Evolutionary conservation across 2,797 vertebrate species (phyloP).

Genomic region (Serranus cabrilla): DNA sequence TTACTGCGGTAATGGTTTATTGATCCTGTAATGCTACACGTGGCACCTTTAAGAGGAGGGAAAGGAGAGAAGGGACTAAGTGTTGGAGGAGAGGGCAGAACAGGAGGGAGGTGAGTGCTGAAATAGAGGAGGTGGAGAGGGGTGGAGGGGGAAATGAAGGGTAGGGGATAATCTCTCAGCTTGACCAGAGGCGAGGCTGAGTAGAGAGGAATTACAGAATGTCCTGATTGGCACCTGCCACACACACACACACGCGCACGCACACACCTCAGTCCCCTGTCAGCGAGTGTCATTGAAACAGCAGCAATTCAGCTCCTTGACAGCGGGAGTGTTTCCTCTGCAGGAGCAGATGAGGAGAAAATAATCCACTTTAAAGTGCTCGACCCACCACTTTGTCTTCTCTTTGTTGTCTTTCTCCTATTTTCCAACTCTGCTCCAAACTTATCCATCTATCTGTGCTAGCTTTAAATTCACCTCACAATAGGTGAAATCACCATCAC

Average conservation of each 20-base stretch:
- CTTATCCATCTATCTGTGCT: not conserved
- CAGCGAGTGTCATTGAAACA: conserved; percentile 53
- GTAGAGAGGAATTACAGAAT: conserved; percentile 70
- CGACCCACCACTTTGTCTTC: conserved; percentile 38
- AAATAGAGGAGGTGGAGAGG: conserved; percentile 38
- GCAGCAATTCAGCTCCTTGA: conserved; percentile 44
- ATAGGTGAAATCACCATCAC: not conserved
- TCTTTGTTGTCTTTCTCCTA: conserved; percentile 24
- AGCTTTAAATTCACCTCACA: not conserved
- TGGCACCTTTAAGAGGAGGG: conserved; percentile 16
- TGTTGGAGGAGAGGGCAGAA: conserved; percentile 1
- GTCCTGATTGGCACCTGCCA: conserved; percentile 72
- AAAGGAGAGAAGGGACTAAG: not conserved
- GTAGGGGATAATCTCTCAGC: conserved; percentile 71
- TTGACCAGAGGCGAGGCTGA: conserved; percentile 68
- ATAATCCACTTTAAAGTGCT: conserved; percentile 61
- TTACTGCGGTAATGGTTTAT: conserved; percentile 50
- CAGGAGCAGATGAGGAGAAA: conserved; percentile 41
- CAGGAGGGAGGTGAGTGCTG: conserved; percentile 12
- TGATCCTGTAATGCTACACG: conserved; percentile 42
- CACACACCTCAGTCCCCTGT: conserved; percentile 24
- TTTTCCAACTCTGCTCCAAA: not conserved
- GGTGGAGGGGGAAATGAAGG: conserved; percentile 33
- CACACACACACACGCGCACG: conserved; percentile 2
- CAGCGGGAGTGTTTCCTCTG: conserved; percentile 50